Base-by-base conservation (phyloP, 2,888 invertebrate species). In the Tuta absoluta region DNA sequence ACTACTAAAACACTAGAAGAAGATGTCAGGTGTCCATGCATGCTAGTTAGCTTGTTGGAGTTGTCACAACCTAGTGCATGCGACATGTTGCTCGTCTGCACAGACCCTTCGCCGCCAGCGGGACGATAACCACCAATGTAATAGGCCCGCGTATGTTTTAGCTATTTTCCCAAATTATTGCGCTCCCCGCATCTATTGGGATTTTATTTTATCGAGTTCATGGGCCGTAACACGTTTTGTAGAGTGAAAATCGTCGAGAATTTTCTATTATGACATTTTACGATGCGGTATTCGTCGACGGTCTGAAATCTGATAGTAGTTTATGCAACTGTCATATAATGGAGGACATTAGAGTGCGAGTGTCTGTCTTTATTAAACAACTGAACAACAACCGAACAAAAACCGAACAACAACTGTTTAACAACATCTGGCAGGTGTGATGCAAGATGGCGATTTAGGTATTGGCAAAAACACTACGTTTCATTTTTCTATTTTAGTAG, bases 71-170 rank as follows among this genome's bases (percentile, higher is more conserved):
- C 53, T 7, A 58, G 4, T 17, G 28, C 38, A 8, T 38, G 38
- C 45, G 60, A 38, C 14, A n/a, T 19, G 19, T 53, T 61, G 60
- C 61, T 11, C 37, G 60, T 53, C 19, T 64, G 38, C 37, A 11
- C n/a, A 49, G 38, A n/a, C 19, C 28, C 10, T 19, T 28, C 33
- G 64, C 64, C 56, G 64, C 53, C 60, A 51, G 64, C 62, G 38
- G 48, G 48, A 28, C 64, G 64, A 64, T 62, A 62, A 64, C 62
- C 41, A 45, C 56, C 61, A 37, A 8, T 56, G 64, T 64, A 64
- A 64, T 64, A 62, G 64, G 62, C 61, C 41, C 48, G 61, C 60
- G 60, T 56, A 61, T 61, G 61, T 61, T 64, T 64, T 64, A 61
- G 61, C 56, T 57, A 57, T 61, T 64, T 60, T 38, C 33, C 56